These are phyloP conservation scores for Drosophila vallismaia DNA, from an alignment of 2,888 invertebrate species.

Conservation along the genomic window DNA sequence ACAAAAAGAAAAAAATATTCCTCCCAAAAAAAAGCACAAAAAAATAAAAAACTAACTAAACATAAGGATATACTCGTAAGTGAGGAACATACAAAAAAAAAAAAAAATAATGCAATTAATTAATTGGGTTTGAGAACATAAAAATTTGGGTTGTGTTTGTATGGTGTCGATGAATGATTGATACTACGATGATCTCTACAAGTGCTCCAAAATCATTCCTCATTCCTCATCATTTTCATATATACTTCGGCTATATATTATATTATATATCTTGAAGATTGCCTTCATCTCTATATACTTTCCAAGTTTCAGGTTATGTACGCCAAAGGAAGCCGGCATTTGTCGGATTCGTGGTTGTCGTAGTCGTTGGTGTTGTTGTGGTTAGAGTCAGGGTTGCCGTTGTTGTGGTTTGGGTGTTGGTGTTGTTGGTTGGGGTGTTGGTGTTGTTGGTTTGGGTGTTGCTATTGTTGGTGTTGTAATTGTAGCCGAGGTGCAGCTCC, in stretches of 20 bases:
- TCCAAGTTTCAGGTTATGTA: slow-evolving; percentile 58
- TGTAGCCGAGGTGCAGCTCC: slow-evolving; percentile 40
- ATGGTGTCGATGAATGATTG: slow-evolving; percentile 31
- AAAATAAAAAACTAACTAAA: slow-evolving; percentile 60
- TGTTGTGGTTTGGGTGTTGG: slow-evolving; percentile 28
- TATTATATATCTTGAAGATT: slow-evolving; percentile 37
- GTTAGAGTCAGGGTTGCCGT: slow-evolving; percentile 29
- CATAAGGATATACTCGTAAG: slow-evolving; percentile 45
- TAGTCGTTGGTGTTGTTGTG: slow-evolving; percentile 24
- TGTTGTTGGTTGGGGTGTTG: slow-evolving; percentile 16
- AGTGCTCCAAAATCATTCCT: slow-evolving; percentile 5
- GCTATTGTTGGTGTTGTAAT: slow-evolving; percentile 7
- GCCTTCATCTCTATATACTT: slow-evolving; percentile 5
- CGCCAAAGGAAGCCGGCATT: slow-evolving; percentile 59
- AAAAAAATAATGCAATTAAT: slow-evolving; percentile 40
- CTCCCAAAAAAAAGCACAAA: slow-evolving; percentile 65
- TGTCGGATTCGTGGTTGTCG: slow-evolving; percentile 29
- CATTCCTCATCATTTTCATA: slow-evolving; percentile 1
- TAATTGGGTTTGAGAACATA: slow-evolving; percentile 49
- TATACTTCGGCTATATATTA: slow-evolving; percentile 33
- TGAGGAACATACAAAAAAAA: slow-evolving; percentile 71
- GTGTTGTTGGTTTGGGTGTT: slow-evolving; percentile 3
- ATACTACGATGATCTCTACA: slow-evolving; percentile 39
- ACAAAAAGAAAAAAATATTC: slow-evolving; percentile 51
- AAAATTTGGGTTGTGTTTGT: slow-evolving; percentile 28